These are phyloP conservation scores for Proteles cristata DNA, from an alignment of 2,113 vertebrate species.

Conservation along the genomic window DNA sequence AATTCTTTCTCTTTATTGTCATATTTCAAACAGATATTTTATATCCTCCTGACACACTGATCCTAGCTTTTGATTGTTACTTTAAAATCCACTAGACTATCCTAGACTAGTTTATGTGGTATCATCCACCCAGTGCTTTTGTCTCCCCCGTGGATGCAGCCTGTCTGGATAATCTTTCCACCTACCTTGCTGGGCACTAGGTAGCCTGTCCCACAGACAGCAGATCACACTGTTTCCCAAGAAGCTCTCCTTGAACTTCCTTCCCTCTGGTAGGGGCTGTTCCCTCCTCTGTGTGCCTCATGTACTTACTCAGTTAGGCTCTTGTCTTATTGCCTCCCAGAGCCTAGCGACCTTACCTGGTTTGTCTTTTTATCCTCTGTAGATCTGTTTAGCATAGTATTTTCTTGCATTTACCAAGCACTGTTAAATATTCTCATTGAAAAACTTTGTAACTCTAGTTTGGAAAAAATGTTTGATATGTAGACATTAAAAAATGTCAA, in stretches of 20 bases:
- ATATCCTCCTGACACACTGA: conserved; percentile 46
- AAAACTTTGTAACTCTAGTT: background rate
- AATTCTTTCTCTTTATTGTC: background rate
- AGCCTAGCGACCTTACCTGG: background rate
- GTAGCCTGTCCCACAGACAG: background rate
- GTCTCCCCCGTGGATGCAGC: background rate
- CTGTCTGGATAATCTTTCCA: background rate
- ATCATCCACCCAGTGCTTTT: background rate
- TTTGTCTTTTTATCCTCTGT: background rate
- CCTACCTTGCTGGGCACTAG: background rate
- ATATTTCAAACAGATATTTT: conserved; percentile 74
- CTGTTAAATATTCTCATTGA: conserved; percentile 1
- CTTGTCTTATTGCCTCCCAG: background rate
- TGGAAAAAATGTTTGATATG: background rate
- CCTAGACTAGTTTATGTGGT: conserved; percentile 43
- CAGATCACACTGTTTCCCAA: background rate
- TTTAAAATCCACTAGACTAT: conserved; percentile 72
- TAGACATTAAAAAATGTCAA: background rate
- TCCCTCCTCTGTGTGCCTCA: background rate
- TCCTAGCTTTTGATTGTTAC: conserved; percentile 57
- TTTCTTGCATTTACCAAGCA: background rate
- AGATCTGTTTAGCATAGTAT: background rate
- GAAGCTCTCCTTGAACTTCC: background rate
- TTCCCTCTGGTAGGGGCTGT: background rate
- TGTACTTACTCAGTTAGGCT: background rate